Conservation (phyloP, 2,888 invertebrate species). For the Sicus ferrugineus region DNA sequence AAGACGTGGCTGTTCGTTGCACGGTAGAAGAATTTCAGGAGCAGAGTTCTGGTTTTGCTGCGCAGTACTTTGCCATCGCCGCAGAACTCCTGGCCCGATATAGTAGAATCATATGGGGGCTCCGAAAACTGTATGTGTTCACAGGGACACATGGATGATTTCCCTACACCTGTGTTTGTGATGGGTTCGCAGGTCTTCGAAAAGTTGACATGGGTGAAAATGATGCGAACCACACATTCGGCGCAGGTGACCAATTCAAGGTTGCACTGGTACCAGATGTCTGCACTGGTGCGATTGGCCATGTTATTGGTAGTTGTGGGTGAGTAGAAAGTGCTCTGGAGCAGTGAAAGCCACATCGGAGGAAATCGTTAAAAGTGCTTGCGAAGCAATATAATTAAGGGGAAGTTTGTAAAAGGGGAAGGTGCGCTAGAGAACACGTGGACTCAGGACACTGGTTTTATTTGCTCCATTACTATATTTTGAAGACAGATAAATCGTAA, state of each 20-base stretch:
- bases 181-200: conserved; percentile 58
- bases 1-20: conserved; percentile 71
- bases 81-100: conserved; percentile 70
- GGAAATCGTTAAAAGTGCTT: no score
- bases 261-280: conserved; percentile 68
- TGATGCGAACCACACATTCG: conserved; percentile 69
- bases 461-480: no score
- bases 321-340: conserved; percentile 52
- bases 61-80: conserved; percentile 67
- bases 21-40: conserved; percentile 70
- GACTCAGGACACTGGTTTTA: no score
- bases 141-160: conserved; percentile 65
- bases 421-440: no score
- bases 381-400: no score
- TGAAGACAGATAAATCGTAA: no score
- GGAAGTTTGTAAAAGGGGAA: background rate
- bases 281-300: conserved; percentile 53
- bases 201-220: conserved; percentile 61
- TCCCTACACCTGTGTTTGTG: conserved; percentile 52
- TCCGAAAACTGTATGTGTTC: conserved; percentile 74
- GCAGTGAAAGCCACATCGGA: background rate
- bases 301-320: conserved; percentile 44
- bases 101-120: conserved; percentile 71
- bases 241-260: conserved; percentile 76
- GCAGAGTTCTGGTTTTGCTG: conserved; percentile 70